A percentile compares a stretch with the other conserved stretches of the same genome.
Conservation (phyloP, 2,888 invertebrate species). For the Coremacera marginata region DNA sequence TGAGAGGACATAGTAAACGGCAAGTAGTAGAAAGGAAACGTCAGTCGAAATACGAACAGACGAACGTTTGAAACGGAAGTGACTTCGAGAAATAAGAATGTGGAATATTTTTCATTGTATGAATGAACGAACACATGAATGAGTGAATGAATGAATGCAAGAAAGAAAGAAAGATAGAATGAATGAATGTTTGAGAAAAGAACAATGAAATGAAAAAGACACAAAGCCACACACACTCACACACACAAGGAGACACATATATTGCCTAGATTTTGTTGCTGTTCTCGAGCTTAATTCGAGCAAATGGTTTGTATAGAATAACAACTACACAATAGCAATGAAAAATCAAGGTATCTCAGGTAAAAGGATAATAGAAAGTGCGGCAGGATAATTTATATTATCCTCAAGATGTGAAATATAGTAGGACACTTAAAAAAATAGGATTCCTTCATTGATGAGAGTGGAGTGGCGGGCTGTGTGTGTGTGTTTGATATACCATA, state of each 20-base stretch:
- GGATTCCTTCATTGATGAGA: no score
- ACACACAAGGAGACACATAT: background rate
- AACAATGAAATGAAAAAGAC: background rate
- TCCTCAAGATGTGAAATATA: background rate
- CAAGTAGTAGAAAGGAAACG: background rate
- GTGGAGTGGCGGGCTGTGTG: no score
- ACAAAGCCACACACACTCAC: conserved; percentile 36
- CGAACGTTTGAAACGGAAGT: background rate
- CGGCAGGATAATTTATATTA: background rate
- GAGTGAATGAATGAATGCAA: background rate
- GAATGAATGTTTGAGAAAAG: conserved; percentile 18
- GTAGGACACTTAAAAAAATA: background rate
- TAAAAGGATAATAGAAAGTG: background rate
- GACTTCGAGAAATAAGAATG: background rate
- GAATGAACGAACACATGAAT: background rate
- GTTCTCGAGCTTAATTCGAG: background rate
- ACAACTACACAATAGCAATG: background rate
- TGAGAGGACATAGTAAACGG: background rate
- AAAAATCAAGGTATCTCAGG: background rate
- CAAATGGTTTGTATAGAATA: conserved; percentile 3
- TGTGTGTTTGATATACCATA: background rate
- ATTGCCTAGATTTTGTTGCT: background rate
- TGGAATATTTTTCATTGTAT: background rate
- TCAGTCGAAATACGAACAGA: background rate
- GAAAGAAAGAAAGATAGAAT: background rate